Conservation (phyloP, 2,113 vertebrate species). For the Gallinago media region DNA sequence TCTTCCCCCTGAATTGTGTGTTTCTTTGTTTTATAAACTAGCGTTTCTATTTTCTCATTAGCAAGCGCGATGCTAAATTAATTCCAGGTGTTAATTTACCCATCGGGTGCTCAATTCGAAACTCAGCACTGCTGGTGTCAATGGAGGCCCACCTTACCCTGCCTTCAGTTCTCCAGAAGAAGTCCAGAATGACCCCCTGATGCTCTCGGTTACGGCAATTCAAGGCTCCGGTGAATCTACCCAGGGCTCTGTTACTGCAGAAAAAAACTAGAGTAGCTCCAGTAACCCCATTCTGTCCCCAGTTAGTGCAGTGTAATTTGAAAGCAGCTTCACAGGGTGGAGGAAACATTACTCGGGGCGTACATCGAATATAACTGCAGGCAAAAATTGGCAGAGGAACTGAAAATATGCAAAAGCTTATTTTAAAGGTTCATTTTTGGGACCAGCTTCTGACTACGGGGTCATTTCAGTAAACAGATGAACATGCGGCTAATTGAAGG, state of each 20-base stretch:
- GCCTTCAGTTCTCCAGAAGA: neutral
- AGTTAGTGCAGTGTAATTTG: neutral
- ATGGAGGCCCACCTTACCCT: neutral
- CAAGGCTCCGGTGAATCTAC: neutral
- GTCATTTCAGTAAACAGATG: neutral
- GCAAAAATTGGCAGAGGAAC: neutral
- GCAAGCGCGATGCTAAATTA: conserved; percentile 35
- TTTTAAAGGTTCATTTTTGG: conserved; percentile 9
- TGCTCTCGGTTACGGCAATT: neutral
- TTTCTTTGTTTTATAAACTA: conserved; percentile 49
- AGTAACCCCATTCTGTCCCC: conserved; percentile 47
- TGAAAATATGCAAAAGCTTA: neutral
- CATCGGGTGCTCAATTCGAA: neutral
- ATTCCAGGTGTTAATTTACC: conserved; percentile 44
- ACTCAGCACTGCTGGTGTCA: neutral
- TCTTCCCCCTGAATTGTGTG: conserved; percentile 53
- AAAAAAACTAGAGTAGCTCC: neutral
- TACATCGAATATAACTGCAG: neutral
- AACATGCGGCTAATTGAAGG: conserved; percentile 49
- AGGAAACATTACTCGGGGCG: neutral
- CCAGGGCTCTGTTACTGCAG: neutral
- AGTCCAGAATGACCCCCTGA: neutral
- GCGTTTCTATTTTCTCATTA: conserved; percentile 67
- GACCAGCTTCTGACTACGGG: neutral
- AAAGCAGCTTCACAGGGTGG: neutral